Base-by-base conservation (phyloP, 2,888 invertebrate genomes). In the Pilophorus perplexus region DNA sequence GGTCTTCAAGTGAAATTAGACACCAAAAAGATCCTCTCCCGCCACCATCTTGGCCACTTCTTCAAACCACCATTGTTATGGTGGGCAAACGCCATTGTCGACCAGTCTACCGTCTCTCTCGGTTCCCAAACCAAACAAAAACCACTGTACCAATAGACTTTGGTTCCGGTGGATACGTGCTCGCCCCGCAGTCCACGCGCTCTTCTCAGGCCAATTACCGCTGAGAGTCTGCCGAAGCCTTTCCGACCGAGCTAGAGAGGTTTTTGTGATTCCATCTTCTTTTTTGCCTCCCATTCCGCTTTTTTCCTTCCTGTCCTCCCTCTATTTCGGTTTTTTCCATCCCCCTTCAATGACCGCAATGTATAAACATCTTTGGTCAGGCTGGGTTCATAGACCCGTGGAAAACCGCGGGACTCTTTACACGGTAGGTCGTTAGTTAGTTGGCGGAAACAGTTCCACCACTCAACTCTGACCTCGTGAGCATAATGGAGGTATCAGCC, bases 81-180 rank as follows among this genome's bases (percentile, higher is more conserved):
- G 55, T n/a, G 38, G 8, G 54, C 54, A 18, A 54, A 27, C n/a
- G 20, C 59, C 59, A 59, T 59, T 59, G 59, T 59, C 42, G 25
- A 25, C 44, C 3, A 44, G 14, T 10, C 16, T 18, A 18, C 3
- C 18, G 10, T 52, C 52, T 28, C 52, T 28, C 14, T 52, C 52
- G 16, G 23, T 3, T 3, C 8, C 16, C 14, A 27, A 46, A 62
- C 46, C 64, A 65, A 65, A 65, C 64, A 65, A 65, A 65, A 65
- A 22, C 64, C 54, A 42, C 54, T 54, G 64, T 54, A 52, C 64
- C 64, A 65, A 65, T 52, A 65, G 64, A 65, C 38, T 54, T 65
- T 65, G 64, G 64, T 65, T 65, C 64, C 64, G 64, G 42, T 44
- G 52, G 52, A 52, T 65, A 65, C 64, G 64, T 65, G 64, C 64